Conservation (phyloP, 1,140 invertebrate species). For the Aphaenogaster floridana region DNA sequence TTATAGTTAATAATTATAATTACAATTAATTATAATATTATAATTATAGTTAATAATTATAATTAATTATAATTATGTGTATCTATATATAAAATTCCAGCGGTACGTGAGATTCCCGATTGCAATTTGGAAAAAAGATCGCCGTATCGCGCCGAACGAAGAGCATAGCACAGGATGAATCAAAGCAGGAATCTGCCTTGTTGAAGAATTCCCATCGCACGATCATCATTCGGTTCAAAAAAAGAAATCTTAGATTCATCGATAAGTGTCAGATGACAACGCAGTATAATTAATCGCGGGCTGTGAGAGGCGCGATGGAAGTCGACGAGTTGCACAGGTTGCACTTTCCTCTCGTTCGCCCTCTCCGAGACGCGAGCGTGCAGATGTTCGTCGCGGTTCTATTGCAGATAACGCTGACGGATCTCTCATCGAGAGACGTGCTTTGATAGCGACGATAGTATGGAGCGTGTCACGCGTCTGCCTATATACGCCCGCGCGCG, state of each 20-base stretch:
- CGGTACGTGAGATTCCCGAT: neutral
- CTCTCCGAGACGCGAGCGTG: neutral
- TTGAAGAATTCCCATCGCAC: neutral
- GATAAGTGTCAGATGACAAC: neutral
- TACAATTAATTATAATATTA: neutral
- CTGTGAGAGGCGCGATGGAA: too few relatives aligned
- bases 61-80: neutral
- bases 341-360: too few relatives aligned
- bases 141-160: neutral
- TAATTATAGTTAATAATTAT: neutral
- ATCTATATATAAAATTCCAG: neutral
- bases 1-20: neutral
- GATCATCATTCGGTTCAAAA: neutral
- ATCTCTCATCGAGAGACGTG: neutral
- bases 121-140: neutral
- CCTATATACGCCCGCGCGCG: constrained; percentile 17
- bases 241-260: neutral
- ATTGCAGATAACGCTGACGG: neutral
- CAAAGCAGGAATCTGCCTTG: neutral
- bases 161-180: neutral
- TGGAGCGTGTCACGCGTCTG: neutral
- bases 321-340: neutral
- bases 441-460: neutral
- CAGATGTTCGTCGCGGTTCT: neutral
- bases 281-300: neutral